These are phyloP conservation scores for Origma solitaria DNA, from an alignment of 2,113 vertebrate species.

Conservation along the genomic window DNA sequence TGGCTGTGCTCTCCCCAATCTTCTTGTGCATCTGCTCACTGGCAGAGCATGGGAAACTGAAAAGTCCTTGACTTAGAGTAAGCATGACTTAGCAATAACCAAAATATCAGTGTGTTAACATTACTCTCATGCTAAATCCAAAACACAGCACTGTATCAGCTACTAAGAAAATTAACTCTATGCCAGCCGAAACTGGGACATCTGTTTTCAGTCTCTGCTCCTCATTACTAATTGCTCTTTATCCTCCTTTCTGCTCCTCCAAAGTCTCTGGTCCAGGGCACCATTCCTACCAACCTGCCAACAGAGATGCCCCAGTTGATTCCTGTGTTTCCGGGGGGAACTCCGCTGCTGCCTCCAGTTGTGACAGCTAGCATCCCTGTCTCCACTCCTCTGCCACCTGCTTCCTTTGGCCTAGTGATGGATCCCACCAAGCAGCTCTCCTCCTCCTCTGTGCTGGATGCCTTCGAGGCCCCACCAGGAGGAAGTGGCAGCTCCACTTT, in stretches of 20 bases:
- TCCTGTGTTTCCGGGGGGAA: slow-evolving; percentile 73
- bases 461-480: slow-evolving; percentile 54
- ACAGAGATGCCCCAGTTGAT: slow-evolving; percentile 86
- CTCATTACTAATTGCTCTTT: not conserved
- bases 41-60: not conserved
- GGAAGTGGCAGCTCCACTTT: slow-evolving; percentile 66
- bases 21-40: not conserved
- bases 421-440: slow-evolving; percentile 76
- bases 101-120: not conserved
- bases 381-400: slow-evolving; percentile 76
- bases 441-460: slow-evolving; percentile 81
- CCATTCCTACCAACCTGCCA: slow-evolving; percentile 76
- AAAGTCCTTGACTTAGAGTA: not conserved
- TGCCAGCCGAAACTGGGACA: not conserved
- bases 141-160: not conserved
- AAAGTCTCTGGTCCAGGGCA: slow-evolving; percentile 80
- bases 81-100: not conserved
- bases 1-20: not conserved
- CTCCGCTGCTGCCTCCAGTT: slow-evolving; percentile 76
- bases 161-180: not conserved
- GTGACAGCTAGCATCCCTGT: slow-evolving; percentile 75
- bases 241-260: not conserved
- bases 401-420: slow-evolving; percentile 78
- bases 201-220: not conserved
- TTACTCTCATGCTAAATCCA: not conserved